Percentiles rank a stretch among this genome's conserved stretches.
phyloP scores from a whole-genome alignment of 1,140 invertebrate genomes.

The Aphaenogaster floridana region DNA sequence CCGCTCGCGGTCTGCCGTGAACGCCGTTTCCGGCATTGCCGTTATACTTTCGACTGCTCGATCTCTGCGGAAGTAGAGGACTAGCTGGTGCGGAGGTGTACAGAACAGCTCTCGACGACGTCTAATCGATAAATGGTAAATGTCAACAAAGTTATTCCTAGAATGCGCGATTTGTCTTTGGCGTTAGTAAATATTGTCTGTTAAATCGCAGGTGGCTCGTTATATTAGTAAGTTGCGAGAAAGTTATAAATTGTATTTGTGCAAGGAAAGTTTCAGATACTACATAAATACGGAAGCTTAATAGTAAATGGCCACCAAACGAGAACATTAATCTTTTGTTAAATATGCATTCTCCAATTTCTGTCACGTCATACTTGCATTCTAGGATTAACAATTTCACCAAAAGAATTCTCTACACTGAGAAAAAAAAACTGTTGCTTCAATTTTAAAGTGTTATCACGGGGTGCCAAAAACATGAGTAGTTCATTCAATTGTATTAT shows the following conservation, averaged over 20 bases:
- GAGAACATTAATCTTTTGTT: neutral
- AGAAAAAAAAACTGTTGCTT: too few species aligned
- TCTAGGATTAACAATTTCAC: constrained; percentile 37
- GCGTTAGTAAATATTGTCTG: constrained; percentile 13
- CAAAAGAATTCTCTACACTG: neutral
- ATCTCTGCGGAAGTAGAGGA: constrained; percentile 88
- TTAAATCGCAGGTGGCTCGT: neutral
- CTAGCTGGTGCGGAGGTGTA: constrained; percentile 88
- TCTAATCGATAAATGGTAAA: constrained; percentile 58
- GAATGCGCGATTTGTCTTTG: constrained; percentile 31
- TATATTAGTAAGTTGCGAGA: neutral
- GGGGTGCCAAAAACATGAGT: too few species aligned
- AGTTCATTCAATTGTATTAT: too few species aligned
- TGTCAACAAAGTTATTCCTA: constrained; percentile 23
- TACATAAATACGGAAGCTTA: neutral
- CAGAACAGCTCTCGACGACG: constrained; percentile 73
- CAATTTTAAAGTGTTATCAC: too few species aligned
- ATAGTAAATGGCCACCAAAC: neutral
- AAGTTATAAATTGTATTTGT: neutral
- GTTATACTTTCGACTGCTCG: constrained; percentile 88
- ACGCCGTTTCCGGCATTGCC: constrained; percentile 83
- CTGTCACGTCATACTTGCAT: neutral
- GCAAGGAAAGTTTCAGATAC: neutral
- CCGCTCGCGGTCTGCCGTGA: constrained; percentile 82
- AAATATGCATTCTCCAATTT: neutral